These are phyloP conservation scores for Teleopsis dalmanni DNA, from an alignment of 1,140 invertebrate species.

Conservation along the genomic window DNA sequence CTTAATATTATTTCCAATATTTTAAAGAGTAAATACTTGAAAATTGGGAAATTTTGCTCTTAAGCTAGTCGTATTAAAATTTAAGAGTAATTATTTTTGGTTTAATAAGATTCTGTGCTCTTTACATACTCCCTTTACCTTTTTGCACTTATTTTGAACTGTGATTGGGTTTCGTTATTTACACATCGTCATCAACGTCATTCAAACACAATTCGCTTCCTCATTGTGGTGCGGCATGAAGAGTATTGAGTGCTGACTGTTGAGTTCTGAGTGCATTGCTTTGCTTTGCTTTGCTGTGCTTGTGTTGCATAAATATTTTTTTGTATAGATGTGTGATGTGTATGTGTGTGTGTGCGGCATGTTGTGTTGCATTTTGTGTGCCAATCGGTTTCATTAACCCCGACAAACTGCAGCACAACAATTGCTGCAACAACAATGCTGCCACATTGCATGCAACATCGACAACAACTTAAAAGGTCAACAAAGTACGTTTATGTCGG, in stretches of 20 bases:
- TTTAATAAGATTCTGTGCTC: not conserved
- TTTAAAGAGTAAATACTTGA: not conserved
- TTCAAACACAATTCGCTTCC: not conserved
- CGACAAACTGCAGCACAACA: conserved; percentile 13
- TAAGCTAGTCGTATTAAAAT: not conserved
- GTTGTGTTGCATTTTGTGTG: conserved; percentile 35
- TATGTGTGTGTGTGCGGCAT: conserved; percentile 3
- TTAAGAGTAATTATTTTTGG: not conserved
- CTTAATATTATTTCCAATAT: not conserved
- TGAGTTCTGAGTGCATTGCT: not conserved
- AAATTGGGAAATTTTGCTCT: not conserved
- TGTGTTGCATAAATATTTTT: conserved; percentile 6
- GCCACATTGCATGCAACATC: not conserved
- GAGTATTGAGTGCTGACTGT: not conserved
- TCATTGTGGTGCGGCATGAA: no score
- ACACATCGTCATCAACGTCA: not conserved
- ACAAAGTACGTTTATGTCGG: conserved; percentile 10
- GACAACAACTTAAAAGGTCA: conserved; percentile 7
- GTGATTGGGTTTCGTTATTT: not conserved
- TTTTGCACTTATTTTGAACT: no score
- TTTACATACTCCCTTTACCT: no score
- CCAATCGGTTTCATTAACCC: conserved; percentile 45
- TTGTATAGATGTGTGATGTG: conserved; percentile 13
- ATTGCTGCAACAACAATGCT: not conserved
- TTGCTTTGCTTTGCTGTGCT: conserved; percentile 5